phyloP scores from a whole-genome alignment of 1,140 invertebrate species.

The Liolophura sinensis region DNA sequence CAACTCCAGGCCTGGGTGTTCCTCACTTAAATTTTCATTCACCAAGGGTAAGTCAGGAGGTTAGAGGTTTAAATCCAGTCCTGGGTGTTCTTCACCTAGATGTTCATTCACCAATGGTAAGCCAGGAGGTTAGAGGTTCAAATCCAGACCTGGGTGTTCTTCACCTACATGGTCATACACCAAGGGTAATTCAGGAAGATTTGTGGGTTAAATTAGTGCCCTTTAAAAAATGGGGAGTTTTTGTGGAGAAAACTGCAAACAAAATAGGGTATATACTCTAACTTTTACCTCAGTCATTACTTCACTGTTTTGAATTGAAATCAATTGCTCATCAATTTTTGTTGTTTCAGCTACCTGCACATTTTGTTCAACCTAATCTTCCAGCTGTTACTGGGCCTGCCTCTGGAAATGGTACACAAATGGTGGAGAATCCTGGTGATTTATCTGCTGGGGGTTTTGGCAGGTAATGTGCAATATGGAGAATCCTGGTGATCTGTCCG shows the following conservation, averaged over 20 bases:
- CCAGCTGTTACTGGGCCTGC: conserved; percentile 88
- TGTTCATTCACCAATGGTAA: conserved; percentile 93
- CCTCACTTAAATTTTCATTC: conserved; percentile 95
- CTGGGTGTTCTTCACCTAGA: conserved; percentile 89
- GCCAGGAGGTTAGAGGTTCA: conserved; percentile 4
- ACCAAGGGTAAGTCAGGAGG: conserved; percentile 72
- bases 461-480: conserved; percentile 69
- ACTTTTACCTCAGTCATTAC: too few relatives aligned
- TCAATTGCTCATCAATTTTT: too few relatives aligned
- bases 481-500: conserved; percentile 65
- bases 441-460: conserved; percentile 55
- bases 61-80: conserved; percentile 61
- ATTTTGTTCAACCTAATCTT: conserved; percentile 90
- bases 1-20: conserved; percentile 76
- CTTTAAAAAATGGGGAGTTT: too few relatives aligned
- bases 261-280: too few relatives aligned
- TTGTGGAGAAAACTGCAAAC: too few relatives aligned
- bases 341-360: conserved; percentile 69
- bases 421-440: conserved; percentile 81
- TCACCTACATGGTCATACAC: too few relatives aligned
- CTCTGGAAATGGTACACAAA: conserved; percentile 93
- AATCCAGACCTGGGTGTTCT: too few relatives aligned
- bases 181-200: too few relatives aligned
- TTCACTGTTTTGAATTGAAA: too few relatives aligned
- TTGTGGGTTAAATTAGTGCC: too few relatives aligned